These are phyloP conservation scores for Idaea straminata DNA, from an alignment of 2,888 invertebrate species.

Conservation along the genomic window DNA sequence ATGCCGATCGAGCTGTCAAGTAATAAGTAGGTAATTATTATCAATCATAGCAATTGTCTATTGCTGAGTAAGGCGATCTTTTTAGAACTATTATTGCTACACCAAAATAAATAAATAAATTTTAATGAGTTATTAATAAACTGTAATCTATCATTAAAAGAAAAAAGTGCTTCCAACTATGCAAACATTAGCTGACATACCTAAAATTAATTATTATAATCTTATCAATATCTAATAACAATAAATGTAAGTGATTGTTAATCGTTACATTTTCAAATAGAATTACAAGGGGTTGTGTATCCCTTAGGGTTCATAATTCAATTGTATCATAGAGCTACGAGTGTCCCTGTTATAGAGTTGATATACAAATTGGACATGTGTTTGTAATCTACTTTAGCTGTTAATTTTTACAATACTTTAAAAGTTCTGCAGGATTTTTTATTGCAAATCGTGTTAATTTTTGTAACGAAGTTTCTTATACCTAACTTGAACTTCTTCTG, in stretches of 20 bases:
- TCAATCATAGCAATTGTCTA: too few species aligned
- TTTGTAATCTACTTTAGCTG: constrained; percentile 11
- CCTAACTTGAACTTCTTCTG: too few species aligned
- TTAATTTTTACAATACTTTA: background rate
- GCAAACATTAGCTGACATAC: background rate
- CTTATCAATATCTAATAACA: background rate
- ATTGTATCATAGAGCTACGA: constrained; percentile 25
- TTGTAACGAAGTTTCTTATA: background rate
- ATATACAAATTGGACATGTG: constrained; percentile 22
- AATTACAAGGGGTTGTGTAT: constrained; percentile 21
- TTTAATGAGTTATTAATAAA: too few species aligned
- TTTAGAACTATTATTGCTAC: too few species aligned
- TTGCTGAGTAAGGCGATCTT: too few species aligned
- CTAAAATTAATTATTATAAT: background rate
- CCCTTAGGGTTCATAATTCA: constrained; percentile 23
- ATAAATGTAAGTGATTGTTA: constrained; percentile 4
- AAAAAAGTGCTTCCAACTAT: background rate
- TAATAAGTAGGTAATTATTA: too few species aligned
- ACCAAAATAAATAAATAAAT: too few species aligned
- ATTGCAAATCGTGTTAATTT: background rate
- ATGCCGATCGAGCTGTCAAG: too few species aligned
- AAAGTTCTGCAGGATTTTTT: background rate
- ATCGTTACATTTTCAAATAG: constrained; percentile 7
- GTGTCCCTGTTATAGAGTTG: constrained; percentile 17
- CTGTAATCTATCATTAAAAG: too few species aligned